phyloP scores from a whole-genome alignment of 2,888 invertebrate species.

The Thumatha senex region DNA sequence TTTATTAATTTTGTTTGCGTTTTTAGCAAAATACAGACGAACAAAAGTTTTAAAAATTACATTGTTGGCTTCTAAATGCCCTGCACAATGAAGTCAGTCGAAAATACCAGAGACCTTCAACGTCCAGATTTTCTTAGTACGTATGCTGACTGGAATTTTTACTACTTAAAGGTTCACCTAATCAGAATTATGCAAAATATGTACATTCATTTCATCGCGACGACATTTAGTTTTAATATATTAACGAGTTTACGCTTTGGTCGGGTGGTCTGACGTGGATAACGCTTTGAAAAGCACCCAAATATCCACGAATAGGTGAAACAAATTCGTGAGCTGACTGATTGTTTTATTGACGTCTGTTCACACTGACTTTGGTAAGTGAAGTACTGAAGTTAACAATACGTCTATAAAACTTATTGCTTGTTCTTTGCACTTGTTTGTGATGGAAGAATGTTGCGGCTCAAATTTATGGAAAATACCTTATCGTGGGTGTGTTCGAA shows the following conservation, averaged over 20 bases:
- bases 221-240: conserved; percentile 44
- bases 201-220: conserved; percentile 30
- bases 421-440: conserved; percentile 48
- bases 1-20: too few relatives aligned
- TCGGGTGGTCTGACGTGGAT: conserved; percentile 57
- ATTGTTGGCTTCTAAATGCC: too few relatives aligned
- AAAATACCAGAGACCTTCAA: too few relatives aligned
- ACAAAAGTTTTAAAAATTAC: too few relatives aligned
- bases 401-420: conserved; percentile 73
- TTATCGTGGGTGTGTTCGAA: conserved; percentile 22
- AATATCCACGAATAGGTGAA: conserved; percentile 65
- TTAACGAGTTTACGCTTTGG: conserved; percentile 46
- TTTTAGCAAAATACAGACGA: too few relatives aligned
- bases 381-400: conserved; percentile 63
- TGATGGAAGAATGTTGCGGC: conserved; percentile 40
- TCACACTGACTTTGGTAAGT: conserved; percentile 33
- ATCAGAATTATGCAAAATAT: conserved; percentile 36
- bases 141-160: conserved; percentile 12
- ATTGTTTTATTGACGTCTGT: conserved; percentile 51
- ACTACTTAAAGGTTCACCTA: conserved; percentile 29
- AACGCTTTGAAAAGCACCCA: conserved; percentile 42
- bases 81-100: too few relatives aligned
- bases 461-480: conserved; percentile 39
- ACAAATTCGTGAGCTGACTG: conserved; percentile 61
- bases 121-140: too few relatives aligned